A percentile compares a stretch with the other conserved stretches of the same genome.
Conservation (phyloP, 2,797 vertebrate genomes). For the Hyperoplus lanceolatus region DNA sequence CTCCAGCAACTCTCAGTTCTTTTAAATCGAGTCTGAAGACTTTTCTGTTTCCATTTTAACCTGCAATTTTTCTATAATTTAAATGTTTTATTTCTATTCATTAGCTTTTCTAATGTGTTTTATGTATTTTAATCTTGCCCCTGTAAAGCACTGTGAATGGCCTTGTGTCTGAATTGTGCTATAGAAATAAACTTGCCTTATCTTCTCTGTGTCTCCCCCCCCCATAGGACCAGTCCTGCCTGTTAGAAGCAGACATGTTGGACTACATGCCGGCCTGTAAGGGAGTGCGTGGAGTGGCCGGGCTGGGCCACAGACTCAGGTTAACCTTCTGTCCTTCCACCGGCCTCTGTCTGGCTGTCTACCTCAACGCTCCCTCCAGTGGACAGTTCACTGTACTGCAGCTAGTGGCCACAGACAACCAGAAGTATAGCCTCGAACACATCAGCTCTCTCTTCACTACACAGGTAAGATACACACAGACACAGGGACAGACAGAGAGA, state of each 20-base stretch:
- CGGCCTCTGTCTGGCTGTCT: conserved; percentile 90
- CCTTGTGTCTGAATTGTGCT: too few species aligned
- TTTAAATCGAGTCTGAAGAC: too few species aligned
- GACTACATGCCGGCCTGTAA: conserved; percentile 91
- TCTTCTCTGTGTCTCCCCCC: too few species aligned
- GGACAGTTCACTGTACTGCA: conserved; percentile 96
- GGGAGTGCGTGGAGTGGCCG: conserved; percentile 84
- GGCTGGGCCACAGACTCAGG: conserved; percentile 89
- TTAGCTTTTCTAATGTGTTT: too few species aligned
- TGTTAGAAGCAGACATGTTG: conserved; percentile 93
- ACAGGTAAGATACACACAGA: conserved; percentile 81
- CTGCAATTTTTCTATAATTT: too few species aligned
- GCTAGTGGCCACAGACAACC: conserved; percentile 89
- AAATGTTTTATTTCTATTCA: too few species aligned
- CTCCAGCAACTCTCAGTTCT: too few species aligned
- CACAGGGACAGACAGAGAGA: too few species aligned
- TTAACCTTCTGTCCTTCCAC: conserved; percentile 88
- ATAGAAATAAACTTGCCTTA: too few species aligned
- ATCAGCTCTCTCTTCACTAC: conserved; percentile 92
- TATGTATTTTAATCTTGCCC: too few species aligned
- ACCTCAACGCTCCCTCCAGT: conserved; percentile 88
- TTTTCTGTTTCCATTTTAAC: too few species aligned
- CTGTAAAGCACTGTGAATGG: too few species aligned
- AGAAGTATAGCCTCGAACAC: conserved; percentile 93
- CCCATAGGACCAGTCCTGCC: conserved; percentile 91